phyloP scores from a whole-genome alignment of 2,888 invertebrate genomes.

The Alcis repandata region DNA sequence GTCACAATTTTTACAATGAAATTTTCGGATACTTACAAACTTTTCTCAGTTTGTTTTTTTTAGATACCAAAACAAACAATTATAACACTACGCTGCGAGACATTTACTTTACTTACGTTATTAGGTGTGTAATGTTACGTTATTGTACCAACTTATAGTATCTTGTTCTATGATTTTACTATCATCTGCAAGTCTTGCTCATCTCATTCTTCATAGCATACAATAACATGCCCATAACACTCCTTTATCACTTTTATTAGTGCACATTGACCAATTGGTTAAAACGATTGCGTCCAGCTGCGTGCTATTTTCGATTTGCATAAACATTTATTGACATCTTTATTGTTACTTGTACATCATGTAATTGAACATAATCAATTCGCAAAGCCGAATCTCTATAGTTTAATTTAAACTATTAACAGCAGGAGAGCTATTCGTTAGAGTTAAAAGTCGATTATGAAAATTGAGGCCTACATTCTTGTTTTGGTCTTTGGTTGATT shows the following conservation, averaged over 20 bases:
- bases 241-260: slow-evolving; percentile 15
- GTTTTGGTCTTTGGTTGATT: slow-evolving; percentile 8
- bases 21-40: not conserved
- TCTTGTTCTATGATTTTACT: too few species aligned
- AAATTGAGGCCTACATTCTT: slow-evolving; percentile 3
- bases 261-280: slow-evolving; percentile 38
- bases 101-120: not conserved
- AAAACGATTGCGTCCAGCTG: slow-evolving; percentile 44
- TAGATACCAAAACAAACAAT: too few species aligned
- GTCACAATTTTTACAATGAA: not conserved
- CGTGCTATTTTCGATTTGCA: slow-evolving; percentile 41
- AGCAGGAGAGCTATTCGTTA: slow-evolving; percentile 23
- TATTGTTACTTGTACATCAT: slow-evolving; percentile 40
- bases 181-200: too few species aligned
- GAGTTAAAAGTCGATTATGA: slow-evolving; percentile 23
- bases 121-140: too few species aligned
- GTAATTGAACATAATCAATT: slow-evolving; percentile 36
- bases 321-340: slow-evolving; percentile 41
- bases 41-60: not conserved
- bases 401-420: slow-evolving; percentile 24
- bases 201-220: not conserved
- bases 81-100: not conserved
- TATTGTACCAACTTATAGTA: too few species aligned
- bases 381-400: slow-evolving; percentile 15
- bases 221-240: not conserved